Base-by-base conservation (phyloP, 2,888 invertebrate genomes). In the Caenorhabditis sp. region DNA sequence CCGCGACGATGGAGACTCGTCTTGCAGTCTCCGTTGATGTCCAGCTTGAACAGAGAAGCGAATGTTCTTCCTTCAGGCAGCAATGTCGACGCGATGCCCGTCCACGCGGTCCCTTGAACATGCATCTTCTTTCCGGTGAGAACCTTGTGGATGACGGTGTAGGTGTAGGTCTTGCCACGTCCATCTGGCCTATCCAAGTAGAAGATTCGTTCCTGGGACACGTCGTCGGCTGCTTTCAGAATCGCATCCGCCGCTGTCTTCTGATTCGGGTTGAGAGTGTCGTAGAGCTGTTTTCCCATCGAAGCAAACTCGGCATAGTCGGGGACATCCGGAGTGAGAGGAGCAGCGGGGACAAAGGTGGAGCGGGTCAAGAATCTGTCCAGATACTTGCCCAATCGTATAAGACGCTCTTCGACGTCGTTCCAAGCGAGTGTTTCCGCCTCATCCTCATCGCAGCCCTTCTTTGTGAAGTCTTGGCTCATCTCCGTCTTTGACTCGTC, bases 161-260 rank as follows among this genome's bases (percentile, higher is more conserved):
- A 91, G 1, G 93, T 71, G 76, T 87, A 92, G 2, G 92, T 93
- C 87, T 93, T 93, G 1, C 92, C 93, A 22, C 92, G 91, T 18
- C 92, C 93, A 5, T 92, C 92, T 1, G 92, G 92, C 15, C 92
- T 92, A 85, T 93, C 92, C 8, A 92, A 65, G 80, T 92, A 92
- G 53, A 90, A 85, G 44, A 78, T 71, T 32, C 60, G 32, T 3
- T 61, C 56, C 2, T 2, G 11, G 13, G 11, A 13, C 8, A n/a
- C n/a, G 32, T 20, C 20, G 28, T 32, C 28, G n/a, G 58, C 2
- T 13, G 58, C 56, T 11, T 22, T n/a, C 1, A 68, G 26, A 55
- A 62, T 32, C 0, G 62, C 28, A 24, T 65, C 60, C 22, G 40
- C 64, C n/a, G 28, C 69, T 0, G 1, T 15, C 55, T 55, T 22